phyloP scores from a whole-genome alignment of 2,888 invertebrate species.

The Ophion ellenae region DNA sequence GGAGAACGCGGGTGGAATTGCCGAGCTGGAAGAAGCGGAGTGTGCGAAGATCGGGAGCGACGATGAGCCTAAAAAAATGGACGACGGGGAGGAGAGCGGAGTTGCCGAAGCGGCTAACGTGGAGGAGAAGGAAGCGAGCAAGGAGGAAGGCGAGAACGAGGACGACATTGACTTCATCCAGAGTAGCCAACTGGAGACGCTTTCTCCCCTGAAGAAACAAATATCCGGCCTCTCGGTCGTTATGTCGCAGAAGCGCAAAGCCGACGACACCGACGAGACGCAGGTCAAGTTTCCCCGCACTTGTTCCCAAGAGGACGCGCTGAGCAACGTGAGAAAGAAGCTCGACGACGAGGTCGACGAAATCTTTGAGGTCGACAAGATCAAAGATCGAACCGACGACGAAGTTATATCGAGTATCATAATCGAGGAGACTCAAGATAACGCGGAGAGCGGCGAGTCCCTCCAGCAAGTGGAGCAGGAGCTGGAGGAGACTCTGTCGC shows the following conservation, averaged over 20 bases:
- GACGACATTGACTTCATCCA: conserved; percentile 63
- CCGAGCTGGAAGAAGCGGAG: not conserved
- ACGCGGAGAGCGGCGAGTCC: conserved; percentile 14
- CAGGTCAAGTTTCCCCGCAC: conserved; percentile 61
- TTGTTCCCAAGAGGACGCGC: conserved; percentile 49
- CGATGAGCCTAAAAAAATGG: conserved; percentile 19
- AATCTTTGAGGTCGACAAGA: not conserved
- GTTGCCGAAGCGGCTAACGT: not conserved
- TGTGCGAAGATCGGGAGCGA: conserved; percentile 21
- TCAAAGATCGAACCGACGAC: not conserved
- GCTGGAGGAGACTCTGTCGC: conserved; percentile 52
- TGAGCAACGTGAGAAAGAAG: conserved; percentile 47
- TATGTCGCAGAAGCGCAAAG: conserved; percentile 62
- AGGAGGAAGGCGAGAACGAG: conserved; percentile 25
- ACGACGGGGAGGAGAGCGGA: conserved; percentile 17
- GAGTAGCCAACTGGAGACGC: conserved; percentile 57
- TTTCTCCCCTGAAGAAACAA: conserved; percentile 57
- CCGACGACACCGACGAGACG: conserved; percentile 49
- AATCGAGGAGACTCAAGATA: conserved; percentile 48
- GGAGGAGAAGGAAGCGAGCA: conserved; percentile 46
- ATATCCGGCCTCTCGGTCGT: conserved; percentile 36
- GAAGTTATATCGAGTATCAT: conserved; percentile 31
- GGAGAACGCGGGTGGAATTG: not conserved
- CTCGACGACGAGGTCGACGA: conserved; percentile 28
- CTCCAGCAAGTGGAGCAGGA: conserved; percentile 57